Conservation (phyloP, 2,797 vertebrate genomes). For the Mallotus villosus region DNA sequence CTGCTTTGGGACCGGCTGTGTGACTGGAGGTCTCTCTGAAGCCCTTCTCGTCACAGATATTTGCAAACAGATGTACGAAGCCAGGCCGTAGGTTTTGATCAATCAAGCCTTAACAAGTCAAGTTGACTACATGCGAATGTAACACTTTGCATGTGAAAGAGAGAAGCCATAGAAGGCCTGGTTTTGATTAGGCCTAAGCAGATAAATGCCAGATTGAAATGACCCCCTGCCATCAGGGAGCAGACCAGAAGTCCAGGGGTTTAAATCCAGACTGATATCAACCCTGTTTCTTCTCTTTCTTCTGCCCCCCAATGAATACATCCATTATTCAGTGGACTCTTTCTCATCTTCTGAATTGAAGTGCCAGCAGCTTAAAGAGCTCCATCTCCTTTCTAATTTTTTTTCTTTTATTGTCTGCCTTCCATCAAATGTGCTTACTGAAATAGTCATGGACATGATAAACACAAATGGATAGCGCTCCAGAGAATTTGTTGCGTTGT, state of each 20-base stretch:
- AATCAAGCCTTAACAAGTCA: slow-evolving; percentile 84
- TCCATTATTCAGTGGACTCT: slow-evolving; percentile 76
- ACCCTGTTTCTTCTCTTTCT: slow-evolving; percentile 72
- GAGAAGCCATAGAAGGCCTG: slow-evolving; percentile 63
- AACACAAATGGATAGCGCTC: neutral
- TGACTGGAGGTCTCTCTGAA: slow-evolving; percentile 38
- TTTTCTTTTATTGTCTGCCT: slow-evolving; percentile 20
- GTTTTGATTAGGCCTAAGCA: slow-evolving; percentile 81
- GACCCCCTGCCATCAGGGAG: slow-evolving; percentile 63
- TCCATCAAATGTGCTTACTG: slow-evolving; percentile 50
- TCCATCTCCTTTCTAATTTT: slow-evolving; percentile 9
- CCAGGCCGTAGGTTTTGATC: slow-evolving; percentile 67
- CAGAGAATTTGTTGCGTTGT: too few species aligned
- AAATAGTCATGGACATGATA: slow-evolving; percentile 61
- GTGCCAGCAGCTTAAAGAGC: slow-evolving; percentile 72
- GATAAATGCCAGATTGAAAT: slow-evolving; percentile 80
- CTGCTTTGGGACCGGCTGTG: slow-evolving; percentile 37
- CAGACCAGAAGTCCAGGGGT: slow-evolving; percentile 72
- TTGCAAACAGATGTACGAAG: slow-evolving; percentile 82
- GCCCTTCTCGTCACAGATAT: slow-evolving; percentile 54
- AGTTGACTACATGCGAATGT: slow-evolving; percentile 81
- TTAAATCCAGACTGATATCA: slow-evolving; percentile 78
- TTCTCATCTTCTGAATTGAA: slow-evolving; percentile 77
- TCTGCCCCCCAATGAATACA: slow-evolving; percentile 74
- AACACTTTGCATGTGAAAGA: slow-evolving; percentile 78